Percentiles rank a stretch among this genome's conserved stretches.
Evolutionary conservation across 2,113 vertebrate species (phyloP).

Genomic region (Tragulus kanchil): DNA sequence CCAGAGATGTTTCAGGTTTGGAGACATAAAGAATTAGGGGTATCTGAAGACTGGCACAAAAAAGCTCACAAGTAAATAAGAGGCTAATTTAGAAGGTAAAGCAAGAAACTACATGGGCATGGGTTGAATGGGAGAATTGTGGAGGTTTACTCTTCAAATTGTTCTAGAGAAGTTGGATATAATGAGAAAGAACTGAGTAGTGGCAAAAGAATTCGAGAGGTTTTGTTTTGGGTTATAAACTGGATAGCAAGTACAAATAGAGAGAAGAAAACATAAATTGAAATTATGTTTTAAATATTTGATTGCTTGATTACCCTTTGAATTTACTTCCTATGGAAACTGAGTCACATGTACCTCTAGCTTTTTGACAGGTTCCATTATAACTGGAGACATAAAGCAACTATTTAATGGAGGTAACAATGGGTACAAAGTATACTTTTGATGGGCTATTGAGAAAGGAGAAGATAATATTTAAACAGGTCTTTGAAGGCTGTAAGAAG

Average conservation of each 20-base stretch:
- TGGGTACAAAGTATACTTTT: constrained; percentile 4
- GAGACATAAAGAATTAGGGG: neutral
- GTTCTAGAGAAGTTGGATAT: neutral
- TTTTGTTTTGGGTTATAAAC: neutral
- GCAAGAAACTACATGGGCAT: neutral
- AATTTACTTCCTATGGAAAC: neutral
- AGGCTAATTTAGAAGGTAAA: neutral
- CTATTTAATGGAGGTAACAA: neutral
- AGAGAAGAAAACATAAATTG: neutral
- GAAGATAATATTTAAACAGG: constrained; percentile 1
- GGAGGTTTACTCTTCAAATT: neutral
- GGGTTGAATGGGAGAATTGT: neutral
- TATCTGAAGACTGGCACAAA: neutral
- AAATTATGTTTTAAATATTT: constrained; percentile 48
- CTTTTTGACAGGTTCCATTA: neutral
- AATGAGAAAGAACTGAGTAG: constrained; percentile 23
- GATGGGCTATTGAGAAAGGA: neutral
- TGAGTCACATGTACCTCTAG: neutral
- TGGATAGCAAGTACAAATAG: neutral
- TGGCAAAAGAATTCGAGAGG: neutral
- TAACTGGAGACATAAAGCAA: neutral
- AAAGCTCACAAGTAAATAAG: neutral
- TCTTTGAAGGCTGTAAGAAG: constrained; percentile 30
- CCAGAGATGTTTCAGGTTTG: neutral
- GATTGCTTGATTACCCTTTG: constrained; percentile 2